These are phyloP conservation scores for Stegodyphus dumicola DNA, from an alignment of 1,140 invertebrate genomes.

Conservation along the genomic window DNA sequence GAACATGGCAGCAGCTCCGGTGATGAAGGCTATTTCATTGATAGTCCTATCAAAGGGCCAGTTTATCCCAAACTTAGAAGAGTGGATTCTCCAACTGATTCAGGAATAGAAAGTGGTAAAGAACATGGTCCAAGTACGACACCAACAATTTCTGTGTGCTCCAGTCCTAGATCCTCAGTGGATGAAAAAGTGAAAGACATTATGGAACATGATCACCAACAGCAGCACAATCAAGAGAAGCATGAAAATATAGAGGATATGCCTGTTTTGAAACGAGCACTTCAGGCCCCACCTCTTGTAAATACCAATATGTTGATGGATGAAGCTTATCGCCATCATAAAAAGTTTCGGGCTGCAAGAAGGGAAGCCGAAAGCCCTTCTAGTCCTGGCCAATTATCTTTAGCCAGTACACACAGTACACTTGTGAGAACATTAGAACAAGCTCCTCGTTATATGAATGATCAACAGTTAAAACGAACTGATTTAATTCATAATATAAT, in stretches of 20 bases:
- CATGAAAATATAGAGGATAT: conserved; percentile 82
- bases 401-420: conserved; percentile 87
- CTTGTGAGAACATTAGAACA: conserved; percentile 88
- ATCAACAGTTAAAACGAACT: conserved; percentile 87
- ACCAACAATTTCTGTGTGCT: conserved; percentile 76
- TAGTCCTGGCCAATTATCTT: conserved; percentile 66
- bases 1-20: conserved; percentile 75
- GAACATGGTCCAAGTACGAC: conserved; percentile 74
- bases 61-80: conserved; percentile 75
- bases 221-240: conserved; percentile 71
- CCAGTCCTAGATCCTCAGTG: conserved; percentile 80
- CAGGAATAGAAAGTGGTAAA: conserved; percentile 91
- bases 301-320: conserved; percentile 84
- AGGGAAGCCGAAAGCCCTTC: conserved; percentile 69
- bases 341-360: conserved; percentile 85
- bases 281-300: conserved; percentile 86
- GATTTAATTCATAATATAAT: conserved; percentile 91
- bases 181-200: conserved; percentile 76
- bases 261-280: conserved; percentile 90
- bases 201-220: conserved; percentile 42
- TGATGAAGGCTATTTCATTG: conserved; percentile 72
- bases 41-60: conserved; percentile 58
- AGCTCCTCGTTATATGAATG: conserved; percentile 82
- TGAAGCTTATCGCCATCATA: conserved; percentile 93
- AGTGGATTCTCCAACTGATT: conserved; percentile 89